phyloP scores from a whole-genome alignment of 1,140 invertebrate genomes.

The Theocolax elegans region DNA sequence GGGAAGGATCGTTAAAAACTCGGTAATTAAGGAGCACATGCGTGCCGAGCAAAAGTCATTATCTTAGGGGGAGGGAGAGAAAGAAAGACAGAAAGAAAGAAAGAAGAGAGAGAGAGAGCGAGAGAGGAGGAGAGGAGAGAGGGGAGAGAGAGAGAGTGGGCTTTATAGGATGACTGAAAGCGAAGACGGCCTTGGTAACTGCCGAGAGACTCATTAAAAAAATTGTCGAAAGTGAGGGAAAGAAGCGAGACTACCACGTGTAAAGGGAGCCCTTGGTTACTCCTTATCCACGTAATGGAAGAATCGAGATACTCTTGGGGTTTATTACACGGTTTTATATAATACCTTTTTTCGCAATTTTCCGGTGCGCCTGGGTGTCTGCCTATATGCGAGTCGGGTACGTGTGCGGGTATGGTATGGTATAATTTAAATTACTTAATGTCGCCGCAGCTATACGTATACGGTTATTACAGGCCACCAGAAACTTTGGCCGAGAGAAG shows the following conservation, averaged over 20 bases:
- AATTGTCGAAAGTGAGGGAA: conserved; percentile 4
- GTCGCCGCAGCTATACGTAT: too few species aligned
- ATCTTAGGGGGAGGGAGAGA: conserved; percentile 7
- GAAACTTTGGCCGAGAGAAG: too few species aligned
- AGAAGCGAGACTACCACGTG: background rate
- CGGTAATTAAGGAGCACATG: conserved; percentile 40
- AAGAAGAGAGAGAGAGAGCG: background rate
- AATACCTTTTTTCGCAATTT: conserved; percentile 9
- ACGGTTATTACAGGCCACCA: too few species aligned
- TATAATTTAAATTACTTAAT: conserved; percentile 38
- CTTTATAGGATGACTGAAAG: conserved; percentile 11
- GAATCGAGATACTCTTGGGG: background rate
- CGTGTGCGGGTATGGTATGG: too few species aligned
- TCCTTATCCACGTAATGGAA: conserved; percentile 5
- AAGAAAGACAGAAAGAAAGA: background rate
- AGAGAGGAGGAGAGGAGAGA: background rate
- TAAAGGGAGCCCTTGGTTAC: background rate
- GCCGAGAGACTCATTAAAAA: conserved; percentile 28
- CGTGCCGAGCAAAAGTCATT: conserved; percentile 41
- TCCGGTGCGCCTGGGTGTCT: background rate
- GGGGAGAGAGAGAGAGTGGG: background rate
- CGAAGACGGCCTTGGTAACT: conserved; percentile 5
- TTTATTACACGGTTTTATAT: conserved; percentile 2
- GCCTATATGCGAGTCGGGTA: too few species aligned
- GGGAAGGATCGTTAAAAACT: conserved; percentile 39